Conservation (phyloP, 2,797 vertebrate genomes). For the Geotrypetes seraphini region DNA sequence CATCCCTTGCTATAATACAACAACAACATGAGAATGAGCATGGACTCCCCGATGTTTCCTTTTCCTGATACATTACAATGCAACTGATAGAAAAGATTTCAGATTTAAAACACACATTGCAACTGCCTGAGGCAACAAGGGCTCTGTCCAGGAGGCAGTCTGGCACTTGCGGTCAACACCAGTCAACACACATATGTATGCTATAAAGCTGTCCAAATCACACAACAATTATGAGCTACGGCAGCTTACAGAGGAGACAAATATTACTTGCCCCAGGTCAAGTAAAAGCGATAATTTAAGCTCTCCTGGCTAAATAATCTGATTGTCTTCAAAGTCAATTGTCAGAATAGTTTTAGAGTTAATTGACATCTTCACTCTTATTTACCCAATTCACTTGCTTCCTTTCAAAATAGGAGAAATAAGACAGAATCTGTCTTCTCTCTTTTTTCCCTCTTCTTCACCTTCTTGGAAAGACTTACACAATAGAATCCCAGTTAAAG, state of each 20-base stretch:
- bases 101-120: no score
- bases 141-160: conserved; percentile 67
- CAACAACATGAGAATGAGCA: conserved; percentile 24
- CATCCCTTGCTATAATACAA: no score
- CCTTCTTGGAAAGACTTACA: conserved; percentile 49
- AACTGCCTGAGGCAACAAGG: no score
- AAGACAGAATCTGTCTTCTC: no score
- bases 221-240: conserved; percentile 59
- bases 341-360: conserved; percentile 44
- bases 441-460: no score
- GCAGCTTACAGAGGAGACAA: conserved; percentile 53
- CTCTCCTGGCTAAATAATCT: conserved; percentile 66
- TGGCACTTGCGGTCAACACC: conserved; percentile 59
- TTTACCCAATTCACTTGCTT: conserved; percentile 53
- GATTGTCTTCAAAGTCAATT: conserved; percentile 84
- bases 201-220: conserved; percentile 69
- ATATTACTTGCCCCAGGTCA: conserved; percentile 56
- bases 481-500: conserved; percentile 91
- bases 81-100: conserved; percentile 27
- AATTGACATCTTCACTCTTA: conserved; percentile 34
- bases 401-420: conserved; percentile 33
- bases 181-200: conserved; percentile 65
- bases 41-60: conserved; percentile 32
- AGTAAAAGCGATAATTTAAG: conserved; percentile 61
- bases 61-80: conserved; percentile 21